These are phyloP conservation scores for Zaprionus davidi DNA, from an alignment of 1,140 invertebrate species.

Conservation along the genomic window DNA sequence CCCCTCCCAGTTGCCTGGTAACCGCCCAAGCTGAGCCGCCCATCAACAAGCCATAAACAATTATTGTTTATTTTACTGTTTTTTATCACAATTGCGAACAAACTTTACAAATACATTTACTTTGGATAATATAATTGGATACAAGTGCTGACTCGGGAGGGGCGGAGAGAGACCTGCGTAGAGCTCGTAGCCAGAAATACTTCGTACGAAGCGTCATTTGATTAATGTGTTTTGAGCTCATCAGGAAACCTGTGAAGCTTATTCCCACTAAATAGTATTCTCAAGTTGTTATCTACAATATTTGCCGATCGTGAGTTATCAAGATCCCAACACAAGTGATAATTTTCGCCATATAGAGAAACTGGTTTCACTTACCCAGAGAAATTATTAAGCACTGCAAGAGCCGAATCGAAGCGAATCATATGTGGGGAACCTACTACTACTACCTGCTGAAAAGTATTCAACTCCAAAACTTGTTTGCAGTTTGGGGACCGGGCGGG, in stretches of 20 bases:
- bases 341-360: slow-evolving; percentile 14
- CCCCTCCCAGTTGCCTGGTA: slow-evolving; percentile 56
- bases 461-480: slow-evolving; percentile 61
- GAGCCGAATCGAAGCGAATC: background rate
- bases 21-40: slow-evolving; percentile 35
- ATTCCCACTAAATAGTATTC: background rate
- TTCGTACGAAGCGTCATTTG: background rate
- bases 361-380: slow-evolving; percentile 73
- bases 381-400: slow-evolving; percentile 55
- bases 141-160: background rate
- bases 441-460: slow-evolving; percentile 5
- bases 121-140: background rate
- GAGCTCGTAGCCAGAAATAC: background rate
- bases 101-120: slow-evolving; percentile 28
- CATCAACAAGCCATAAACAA: slow-evolving; percentile 52
- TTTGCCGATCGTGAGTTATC: background rate
- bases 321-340: background rate
- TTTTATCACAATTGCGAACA: slow-evolving; percentile 33
- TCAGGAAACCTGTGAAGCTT: background rate
- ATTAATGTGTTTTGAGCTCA: background rate
- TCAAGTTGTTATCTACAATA: background rate
- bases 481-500: background rate
- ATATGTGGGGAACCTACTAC: background rate
- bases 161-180: background rate
- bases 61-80: slow-evolving; percentile 56